Evolutionary conservation across 2,113 vertebrate genomes (phyloP).

Genomic region (Oxygymnocypris stewartii): DNA sequence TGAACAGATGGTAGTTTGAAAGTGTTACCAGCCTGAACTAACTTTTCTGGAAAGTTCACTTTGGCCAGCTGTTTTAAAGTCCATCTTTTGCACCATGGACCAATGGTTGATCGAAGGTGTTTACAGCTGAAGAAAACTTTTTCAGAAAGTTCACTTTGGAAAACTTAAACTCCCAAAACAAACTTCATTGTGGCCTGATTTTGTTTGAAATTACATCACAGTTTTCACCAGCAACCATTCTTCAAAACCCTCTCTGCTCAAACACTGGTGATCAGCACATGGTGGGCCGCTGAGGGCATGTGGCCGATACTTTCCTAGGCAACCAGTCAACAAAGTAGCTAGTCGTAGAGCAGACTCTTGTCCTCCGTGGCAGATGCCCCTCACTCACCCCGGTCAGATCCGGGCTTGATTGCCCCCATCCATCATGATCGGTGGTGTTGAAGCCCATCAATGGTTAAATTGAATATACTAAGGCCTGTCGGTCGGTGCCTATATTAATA

Average conservation of each 20-base stretch:
- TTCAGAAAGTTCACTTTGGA: no score
- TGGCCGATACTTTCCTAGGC: neutral
- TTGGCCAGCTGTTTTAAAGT: no score
- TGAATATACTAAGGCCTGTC: slow-evolving; percentile 84
- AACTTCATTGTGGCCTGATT: neutral
- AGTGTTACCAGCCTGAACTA: neutral
- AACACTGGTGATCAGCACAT: neutral
- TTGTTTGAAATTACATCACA: neutral
- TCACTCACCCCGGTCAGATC: slow-evolving; percentile 60
- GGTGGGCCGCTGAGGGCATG: neutral
- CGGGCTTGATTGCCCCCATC: slow-evolving; percentile 79
- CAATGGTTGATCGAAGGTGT: no score
- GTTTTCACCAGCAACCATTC: no score
- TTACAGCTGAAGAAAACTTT: no score
- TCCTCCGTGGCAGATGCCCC: neutral
- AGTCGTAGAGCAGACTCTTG: neutral
- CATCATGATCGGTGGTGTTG: slow-evolving; percentile 78
- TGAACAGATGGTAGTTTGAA: neutral
- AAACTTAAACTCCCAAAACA: neutral
- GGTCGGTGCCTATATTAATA: slow-evolving; percentile 84
- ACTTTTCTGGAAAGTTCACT: neutral
- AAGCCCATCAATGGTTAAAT: slow-evolving; percentile 80
- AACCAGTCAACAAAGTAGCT: neutral
- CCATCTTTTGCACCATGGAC: no score
- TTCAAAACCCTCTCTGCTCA: neutral